phyloP scores from a whole-genome alignment of 1,140 invertebrate genomes.

The Bombus haemorrhoidalis region DNA sequence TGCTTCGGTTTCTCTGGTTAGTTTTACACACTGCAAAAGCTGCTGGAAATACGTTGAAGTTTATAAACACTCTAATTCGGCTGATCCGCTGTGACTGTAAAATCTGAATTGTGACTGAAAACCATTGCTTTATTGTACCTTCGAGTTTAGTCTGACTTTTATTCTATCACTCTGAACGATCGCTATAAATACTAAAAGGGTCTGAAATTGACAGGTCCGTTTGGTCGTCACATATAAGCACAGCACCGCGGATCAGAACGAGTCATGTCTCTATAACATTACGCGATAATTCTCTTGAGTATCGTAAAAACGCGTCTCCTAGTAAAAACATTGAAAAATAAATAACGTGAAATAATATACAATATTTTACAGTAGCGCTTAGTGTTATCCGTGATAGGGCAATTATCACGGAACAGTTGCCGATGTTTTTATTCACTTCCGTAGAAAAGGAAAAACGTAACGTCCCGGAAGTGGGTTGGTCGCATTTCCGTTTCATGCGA shows the following conservation, averaged over 20 bases:
- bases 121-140: not conserved
- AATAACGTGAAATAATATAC: slow-evolving; percentile 77
- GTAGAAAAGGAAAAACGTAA: slow-evolving; percentile 2
- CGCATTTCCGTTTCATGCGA: slow-evolving; percentile 6
- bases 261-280: slow-evolving; percentile 54
- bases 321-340: slow-evolving; percentile 76
- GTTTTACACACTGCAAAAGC: slow-evolving; percentile 73
- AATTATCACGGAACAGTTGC: slow-evolving; percentile 67
- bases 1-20: slow-evolving; percentile 57
- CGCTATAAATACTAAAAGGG: not conserved
- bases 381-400: slow-evolving; percentile 67
- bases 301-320: slow-evolving; percentile 73
- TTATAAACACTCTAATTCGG: slow-evolving; percentile 70
- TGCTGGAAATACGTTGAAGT: slow-evolving; percentile 72
- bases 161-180: not conserved
- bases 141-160: not conserved
- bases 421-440: slow-evolving; percentile 4
- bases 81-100: slow-evolving; percentile 55
- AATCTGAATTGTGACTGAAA: not conserved
- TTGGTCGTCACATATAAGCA: slow-evolving; percentile 2
- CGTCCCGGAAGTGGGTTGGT: slow-evolving; percentile 11
- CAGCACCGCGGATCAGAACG: slow-evolving; percentile 38
- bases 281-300: slow-evolving; percentile 61
- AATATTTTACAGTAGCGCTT: slow-evolving; percentile 78
- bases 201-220: not conserved